phyloP scores from a whole-genome alignment of 2,888 invertebrate genomes.

The Ichneumoninae sp. region DNA sequence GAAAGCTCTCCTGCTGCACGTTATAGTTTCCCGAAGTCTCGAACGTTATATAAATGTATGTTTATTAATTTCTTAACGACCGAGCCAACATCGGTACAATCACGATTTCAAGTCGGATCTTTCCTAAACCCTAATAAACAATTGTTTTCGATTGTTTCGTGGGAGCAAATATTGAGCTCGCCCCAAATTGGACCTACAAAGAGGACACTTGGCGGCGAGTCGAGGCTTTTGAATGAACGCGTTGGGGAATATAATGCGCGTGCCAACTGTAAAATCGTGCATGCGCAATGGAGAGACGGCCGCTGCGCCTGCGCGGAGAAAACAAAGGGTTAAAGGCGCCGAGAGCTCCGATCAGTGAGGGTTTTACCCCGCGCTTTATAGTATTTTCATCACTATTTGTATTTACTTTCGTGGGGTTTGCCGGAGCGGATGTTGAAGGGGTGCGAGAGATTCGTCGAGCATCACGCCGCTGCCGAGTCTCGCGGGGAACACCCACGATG shows the following conservation, averaged over 20 bases:
- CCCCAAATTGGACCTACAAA: conserved; percentile 20
- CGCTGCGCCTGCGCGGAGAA: not conserved
- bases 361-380: conserved; percentile 26
- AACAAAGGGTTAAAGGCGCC: conserved; percentile 11
- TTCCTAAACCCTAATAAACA: not conserved
- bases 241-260: conserved; percentile 31
- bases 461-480: conserved; percentile 16
- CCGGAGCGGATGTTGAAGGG: conserved; percentile 20
- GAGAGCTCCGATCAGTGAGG: conserved; percentile 16
- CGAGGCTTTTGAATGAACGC: conserved; percentile 16
- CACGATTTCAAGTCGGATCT: not conserved
- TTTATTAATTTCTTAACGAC: not conserved
- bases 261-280: conserved; percentile 27
- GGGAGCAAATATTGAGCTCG: conserved; percentile 38
- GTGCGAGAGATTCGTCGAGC: conserved; percentile 40
- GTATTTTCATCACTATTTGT: conserved; percentile 61
- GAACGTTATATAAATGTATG: no score
- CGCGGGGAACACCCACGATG: conserved; percentile 50
- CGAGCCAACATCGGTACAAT: not conserved
- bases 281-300: not conserved
- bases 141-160: not conserved
- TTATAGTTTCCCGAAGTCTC: no score
- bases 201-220: conserved; percentile 21
- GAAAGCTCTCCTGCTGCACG: no score
- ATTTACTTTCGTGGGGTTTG: conserved; percentile 44